These are phyloP conservation scores for Drosophila nikananu DNA, from an alignment of 1,140 invertebrate genomes.

Conservation along the genomic window DNA sequence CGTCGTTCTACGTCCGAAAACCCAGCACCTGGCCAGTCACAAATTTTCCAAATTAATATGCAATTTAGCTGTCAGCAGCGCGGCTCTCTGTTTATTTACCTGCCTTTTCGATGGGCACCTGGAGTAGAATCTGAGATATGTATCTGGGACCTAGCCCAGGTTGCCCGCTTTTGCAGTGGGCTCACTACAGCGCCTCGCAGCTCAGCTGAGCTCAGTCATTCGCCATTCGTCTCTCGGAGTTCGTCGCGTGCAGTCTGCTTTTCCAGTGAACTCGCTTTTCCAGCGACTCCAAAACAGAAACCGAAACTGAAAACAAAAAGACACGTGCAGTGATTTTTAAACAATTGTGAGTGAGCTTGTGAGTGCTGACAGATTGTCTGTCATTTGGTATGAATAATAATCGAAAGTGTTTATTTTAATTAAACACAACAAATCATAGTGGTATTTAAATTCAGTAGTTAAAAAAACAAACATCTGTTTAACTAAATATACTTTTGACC, in stretches of 20 bases:
- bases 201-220: constrained; percentile 11
- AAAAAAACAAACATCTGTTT: background rate
- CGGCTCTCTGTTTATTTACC: constrained; percentile 49
- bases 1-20: constrained; percentile 10
- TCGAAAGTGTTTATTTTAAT: background rate
- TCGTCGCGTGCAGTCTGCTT: constrained; percentile 56
- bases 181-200: background rate
- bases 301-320: background rate
- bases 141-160: constrained; percentile 18
- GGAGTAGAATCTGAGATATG: constrained; percentile 20
- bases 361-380: background rate
- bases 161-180: constrained; percentile 17
- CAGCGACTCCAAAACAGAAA: constrained; percentile 19
- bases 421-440: background rate
- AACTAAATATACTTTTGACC: background rate
- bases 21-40: constrained; percentile 40
- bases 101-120: constrained; percentile 28
- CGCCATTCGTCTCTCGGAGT: constrained; percentile 57
- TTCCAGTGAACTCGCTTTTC: constrained; percentile 32
- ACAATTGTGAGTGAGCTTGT: constrained; percentile 40
- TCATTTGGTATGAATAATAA: background rate
- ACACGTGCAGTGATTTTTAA: constrained; percentile 36
- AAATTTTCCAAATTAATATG: constrained; percentile 75
- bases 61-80: constrained; percentile 75
- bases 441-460: background rate